phyloP scores from a whole-genome alignment of 2,888 invertebrate genomes.

The Nyleta sp. region DNA sequence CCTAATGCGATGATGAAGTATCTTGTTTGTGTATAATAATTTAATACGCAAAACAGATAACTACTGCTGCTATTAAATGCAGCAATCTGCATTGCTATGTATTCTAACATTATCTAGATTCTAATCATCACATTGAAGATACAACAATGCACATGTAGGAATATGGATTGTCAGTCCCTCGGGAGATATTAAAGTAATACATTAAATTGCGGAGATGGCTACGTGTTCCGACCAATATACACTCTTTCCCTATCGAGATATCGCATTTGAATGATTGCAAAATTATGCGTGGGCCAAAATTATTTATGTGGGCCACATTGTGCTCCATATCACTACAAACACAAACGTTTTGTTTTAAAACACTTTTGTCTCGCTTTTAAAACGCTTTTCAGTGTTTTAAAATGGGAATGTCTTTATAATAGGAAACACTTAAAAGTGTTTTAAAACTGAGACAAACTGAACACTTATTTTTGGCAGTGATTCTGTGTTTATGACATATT shows the following conservation, averaged over 20 bases:
- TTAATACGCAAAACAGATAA: conserved; percentile 41
- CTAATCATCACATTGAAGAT: conserved; percentile 51
- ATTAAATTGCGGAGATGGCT: conserved; percentile 34
- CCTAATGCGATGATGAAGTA: conserved; percentile 22
- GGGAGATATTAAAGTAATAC: conserved; percentile 47
- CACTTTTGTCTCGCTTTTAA: too few relatives aligned
- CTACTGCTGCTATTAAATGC: conserved; percentile 38
- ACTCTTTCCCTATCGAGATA: conserved; percentile 33
- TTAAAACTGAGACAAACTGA: too few relatives aligned
- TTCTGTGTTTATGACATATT: too few relatives aligned
- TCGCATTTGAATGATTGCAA: conserved; percentile 20
- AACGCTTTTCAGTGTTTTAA: too few relatives aligned
- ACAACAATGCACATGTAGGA: conserved; percentile 32
- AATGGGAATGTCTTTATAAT: too few relatives aligned
- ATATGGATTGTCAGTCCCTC: conserved; percentile 25
- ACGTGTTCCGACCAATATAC: conserved; percentile 1
- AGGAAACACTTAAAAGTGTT: too few relatives aligned
- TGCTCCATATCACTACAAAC: too few relatives aligned
- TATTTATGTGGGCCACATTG: conserved; percentile 9
- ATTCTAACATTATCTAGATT: conserved; percentile 46
- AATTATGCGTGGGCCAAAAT: conserved; percentile 36
- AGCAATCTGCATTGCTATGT: conserved; percentile 33
- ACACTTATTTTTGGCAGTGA: too few relatives aligned
- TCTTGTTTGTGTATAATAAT: conserved; percentile 27
- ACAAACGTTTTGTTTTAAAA: too few relatives aligned